Percentiles rank a stretch among this genome's conserved stretches.
Conservation (phyloP, 2,888 invertebrate genomes). For the Adelognathus sp. region DNA sequence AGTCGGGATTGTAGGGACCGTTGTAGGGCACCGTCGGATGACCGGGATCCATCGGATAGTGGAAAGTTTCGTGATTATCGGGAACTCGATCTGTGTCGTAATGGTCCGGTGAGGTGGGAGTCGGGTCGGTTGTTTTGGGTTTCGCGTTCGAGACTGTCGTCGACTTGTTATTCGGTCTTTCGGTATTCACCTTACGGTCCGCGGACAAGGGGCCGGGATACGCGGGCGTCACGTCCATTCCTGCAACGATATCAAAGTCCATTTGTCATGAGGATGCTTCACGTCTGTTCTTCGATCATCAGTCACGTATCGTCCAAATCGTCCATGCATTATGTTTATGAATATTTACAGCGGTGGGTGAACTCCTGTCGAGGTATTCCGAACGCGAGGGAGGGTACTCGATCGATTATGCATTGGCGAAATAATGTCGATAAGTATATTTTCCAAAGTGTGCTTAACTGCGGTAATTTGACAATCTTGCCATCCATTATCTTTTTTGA, state of each 20-base stretch:
- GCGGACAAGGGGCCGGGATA: slow-evolving; percentile 72
- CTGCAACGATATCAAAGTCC: slow-evolving; percentile 73
- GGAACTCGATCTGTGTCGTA: slow-evolving; percentile 26
- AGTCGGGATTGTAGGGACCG: slow-evolving; percentile 81
- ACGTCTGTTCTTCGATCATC: slow-evolving; percentile 44
- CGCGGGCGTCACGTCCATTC: slow-evolving; percentile 75
- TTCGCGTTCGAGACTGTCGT: slow-evolving; percentile 58
- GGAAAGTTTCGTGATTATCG: slow-evolving; percentile 63
- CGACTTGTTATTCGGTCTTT: slow-evolving; percentile 71
- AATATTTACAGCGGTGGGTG: slow-evolving; percentile 71
- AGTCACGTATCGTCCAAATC: slow-evolving; percentile 41
- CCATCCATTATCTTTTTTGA: no score
- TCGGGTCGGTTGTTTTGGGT: slow-evolving; percentile 27
- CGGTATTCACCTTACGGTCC: slow-evolving; percentile 61
- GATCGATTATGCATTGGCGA: background rate
- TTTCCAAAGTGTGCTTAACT: no score
- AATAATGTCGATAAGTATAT: no score
- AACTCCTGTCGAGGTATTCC: background rate
- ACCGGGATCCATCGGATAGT: slow-evolving; percentile 78
- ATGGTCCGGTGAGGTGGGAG: slow-evolving; percentile 2
- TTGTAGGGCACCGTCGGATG: slow-evolving; percentile 78
- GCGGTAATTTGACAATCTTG: no score
- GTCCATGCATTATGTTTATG: slow-evolving; percentile 60
- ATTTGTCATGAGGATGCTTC: slow-evolving; percentile 57
- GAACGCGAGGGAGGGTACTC: background rate